phyloP scores from a whole-genome alignment of 2,797 vertebrate genomes.

The Tachyglossus aculeatus region DNA sequence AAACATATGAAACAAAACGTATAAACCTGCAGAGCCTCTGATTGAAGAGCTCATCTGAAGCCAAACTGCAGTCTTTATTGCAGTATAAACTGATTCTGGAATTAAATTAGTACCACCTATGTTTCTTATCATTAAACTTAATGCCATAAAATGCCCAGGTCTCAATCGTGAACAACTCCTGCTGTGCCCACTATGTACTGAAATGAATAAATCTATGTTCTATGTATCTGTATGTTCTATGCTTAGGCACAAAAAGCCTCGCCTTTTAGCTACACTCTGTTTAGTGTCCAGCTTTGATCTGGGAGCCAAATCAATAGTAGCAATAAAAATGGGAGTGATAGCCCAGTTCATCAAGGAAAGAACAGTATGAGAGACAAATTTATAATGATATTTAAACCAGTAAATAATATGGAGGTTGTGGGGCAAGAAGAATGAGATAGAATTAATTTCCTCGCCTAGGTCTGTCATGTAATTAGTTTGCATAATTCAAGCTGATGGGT shows the following conservation, averaged over 20 bases:
- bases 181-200: neutral
- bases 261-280: neutral
- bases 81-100: constrained; percentile 18
- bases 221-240: neutral
- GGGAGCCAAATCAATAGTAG: constrained; percentile 20
- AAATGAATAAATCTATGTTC: neutral
- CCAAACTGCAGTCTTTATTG: constrained; percentile 24
- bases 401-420: no score
- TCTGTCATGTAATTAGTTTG: no score
- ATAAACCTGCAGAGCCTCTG: neutral
- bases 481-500: no score
- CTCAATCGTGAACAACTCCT: neutral
- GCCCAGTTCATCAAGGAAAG: neutral
- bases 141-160: neutral
- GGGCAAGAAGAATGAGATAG: no score
- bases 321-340: neutral
- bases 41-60: neutral
- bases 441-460: no score
- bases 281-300: neutral
- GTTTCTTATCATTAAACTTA: constrained; percentile 33
- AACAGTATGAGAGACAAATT: fast-evolving
- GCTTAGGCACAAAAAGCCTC: neutral
- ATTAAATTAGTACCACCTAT: neutral
- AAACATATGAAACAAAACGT: neutral
- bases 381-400: neutral